Percentiles rank a stretch among this genome's conserved stretches.
Conservation (phyloP, 2,797 vertebrate genomes). For the Phrynocephalus forsythii region DNA sequence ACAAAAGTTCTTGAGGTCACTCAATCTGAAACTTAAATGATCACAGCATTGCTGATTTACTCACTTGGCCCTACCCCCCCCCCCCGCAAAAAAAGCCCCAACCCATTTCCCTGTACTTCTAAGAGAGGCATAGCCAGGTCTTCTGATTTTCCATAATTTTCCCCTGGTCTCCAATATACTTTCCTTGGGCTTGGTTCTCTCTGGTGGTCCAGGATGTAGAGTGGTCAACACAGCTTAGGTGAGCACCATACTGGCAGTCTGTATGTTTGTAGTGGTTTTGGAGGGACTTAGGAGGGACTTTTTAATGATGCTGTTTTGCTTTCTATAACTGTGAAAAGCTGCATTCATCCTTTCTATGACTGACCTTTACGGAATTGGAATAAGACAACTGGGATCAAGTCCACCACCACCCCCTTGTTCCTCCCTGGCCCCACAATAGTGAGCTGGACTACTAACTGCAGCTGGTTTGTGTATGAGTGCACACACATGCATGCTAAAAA, state of each 20-base stretch:
- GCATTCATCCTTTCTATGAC: conserved; percentile 31
- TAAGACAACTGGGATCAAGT: conserved; percentile 56
- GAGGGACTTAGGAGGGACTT: neutral
- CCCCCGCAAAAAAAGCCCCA: neutral
- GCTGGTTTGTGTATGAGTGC: no score
- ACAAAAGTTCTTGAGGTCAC: neutral
- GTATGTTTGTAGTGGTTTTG: no score
- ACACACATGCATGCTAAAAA: neutral
- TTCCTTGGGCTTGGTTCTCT: neutral
- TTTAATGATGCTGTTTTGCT: conserved; percentile 47
- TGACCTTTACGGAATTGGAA: conserved; percentile 50
- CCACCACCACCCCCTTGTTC: neutral
- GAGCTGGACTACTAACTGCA: neutral
- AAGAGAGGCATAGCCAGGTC: neutral
- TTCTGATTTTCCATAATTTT: neutral
- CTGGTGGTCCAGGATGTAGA: neutral
- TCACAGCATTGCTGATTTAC: neutral
- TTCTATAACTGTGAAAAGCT: conserved; percentile 51
- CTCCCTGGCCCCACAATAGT: neutral
- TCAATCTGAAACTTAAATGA: neutral
- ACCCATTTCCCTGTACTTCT: neutral
- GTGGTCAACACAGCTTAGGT: neutral
- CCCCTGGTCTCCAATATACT: no score
- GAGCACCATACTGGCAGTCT: neutral
- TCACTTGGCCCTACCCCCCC: neutral